Base-by-base conservation (phyloP, 2,888 invertebrate genomes). In the Chironomus tentans region DNA sequence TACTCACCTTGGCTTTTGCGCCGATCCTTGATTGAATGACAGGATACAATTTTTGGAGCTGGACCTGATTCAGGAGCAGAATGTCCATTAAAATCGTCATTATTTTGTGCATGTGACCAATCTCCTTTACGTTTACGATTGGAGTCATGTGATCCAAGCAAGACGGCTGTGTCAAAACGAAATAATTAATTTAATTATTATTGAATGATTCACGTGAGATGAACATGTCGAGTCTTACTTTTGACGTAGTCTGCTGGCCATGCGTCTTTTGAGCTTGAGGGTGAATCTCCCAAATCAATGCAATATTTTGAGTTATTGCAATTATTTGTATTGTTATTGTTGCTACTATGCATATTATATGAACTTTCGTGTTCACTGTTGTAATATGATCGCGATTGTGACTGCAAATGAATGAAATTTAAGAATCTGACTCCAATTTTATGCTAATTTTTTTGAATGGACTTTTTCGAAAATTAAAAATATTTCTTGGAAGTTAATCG, bases 51-150 rank as follows among this genome's bases (percentile, higher is more conserved):
- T 68, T 76, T 76, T 24, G 69, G 18, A n/a, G 5, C 24, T n/a
- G 76, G 56, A 12, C 56, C 76, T 21, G 15, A 68, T 4, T 69
- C 76, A 4, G 24, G 12, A 38, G 1, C 38, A 15, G 46, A 15
- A n/a, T 22, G 46, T 46, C 65, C 47, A 65, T 22, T 22, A 47
- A 47, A 74, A 38, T 76, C 69, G 12, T 22, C 68, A 48, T 74
- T 24, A n/a, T 62, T 24, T 15, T 24, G 38, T n/a, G 4, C 13
- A n/a, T 68, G 65, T 18, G 46, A 46, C 84, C 84, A 84, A 82
- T 84, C 84, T 83, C 84, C 84, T 82, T 83, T 84, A 80, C 84
- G 83, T 80, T 84, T 84, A 78, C 84, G 84, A 73, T 18, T 73
- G 3, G 5, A 46, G 13, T 73, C 74, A 48, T 46, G 22, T 48